Conservation (phyloP, 2,888 invertebrate genomes). For the Hedya salicella region DNA sequence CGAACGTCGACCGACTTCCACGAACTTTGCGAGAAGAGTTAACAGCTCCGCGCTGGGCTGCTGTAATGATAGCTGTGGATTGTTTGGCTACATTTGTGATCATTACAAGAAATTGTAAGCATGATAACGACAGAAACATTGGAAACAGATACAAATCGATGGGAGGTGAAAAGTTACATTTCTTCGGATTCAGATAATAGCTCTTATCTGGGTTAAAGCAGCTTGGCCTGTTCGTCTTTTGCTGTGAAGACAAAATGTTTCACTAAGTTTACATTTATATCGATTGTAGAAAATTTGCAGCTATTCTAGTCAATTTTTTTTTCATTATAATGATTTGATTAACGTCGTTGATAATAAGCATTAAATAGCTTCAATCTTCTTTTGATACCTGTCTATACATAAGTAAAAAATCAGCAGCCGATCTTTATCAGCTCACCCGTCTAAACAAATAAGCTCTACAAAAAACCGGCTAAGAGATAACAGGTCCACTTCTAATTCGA, state of each 20-base stretch:
- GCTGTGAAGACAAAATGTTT: conserved; percentile 32
- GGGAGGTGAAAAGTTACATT: conserved; percentile 37
- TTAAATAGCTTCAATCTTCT: conserved; percentile 57
- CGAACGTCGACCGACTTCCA: conserved; percentile 55
- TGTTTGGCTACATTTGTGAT: conserved; percentile 43
- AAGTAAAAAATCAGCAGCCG: conserved; percentile 57
- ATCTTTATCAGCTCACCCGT: conserved; percentile 61
- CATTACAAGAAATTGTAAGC: conserved; percentile 43
- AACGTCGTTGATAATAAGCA: conserved; percentile 55
- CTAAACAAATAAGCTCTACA: conserved; percentile 63
- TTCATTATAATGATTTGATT: conserved; percentile 46
- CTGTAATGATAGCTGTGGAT: conserved; percentile 38
- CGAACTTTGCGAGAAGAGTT: conserved; percentile 50
- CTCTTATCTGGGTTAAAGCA: conserved; percentile 2
- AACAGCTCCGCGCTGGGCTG: conserved; percentile 40
- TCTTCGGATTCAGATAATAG: conserved; percentile 22
- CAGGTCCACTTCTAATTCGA: not conserved
- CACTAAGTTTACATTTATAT: not conserved
- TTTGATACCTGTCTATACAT: conserved; percentile 47
- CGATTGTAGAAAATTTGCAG: too few relatives aligned
- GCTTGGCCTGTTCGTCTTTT: conserved; percentile 46
- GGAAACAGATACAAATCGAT: conserved; percentile 41
- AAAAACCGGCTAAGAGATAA: conserved; percentile 21
- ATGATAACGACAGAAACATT: conserved; percentile 43
- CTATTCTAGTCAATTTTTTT: too few relatives aligned